Percentiles rank a stretch among this genome's conserved stretches.
These are phyloP conservation scores for Meiosimyza platycephala DNA, from an alignment of 2,888 invertebrate genomes.

Conservation along the genomic window DNA sequence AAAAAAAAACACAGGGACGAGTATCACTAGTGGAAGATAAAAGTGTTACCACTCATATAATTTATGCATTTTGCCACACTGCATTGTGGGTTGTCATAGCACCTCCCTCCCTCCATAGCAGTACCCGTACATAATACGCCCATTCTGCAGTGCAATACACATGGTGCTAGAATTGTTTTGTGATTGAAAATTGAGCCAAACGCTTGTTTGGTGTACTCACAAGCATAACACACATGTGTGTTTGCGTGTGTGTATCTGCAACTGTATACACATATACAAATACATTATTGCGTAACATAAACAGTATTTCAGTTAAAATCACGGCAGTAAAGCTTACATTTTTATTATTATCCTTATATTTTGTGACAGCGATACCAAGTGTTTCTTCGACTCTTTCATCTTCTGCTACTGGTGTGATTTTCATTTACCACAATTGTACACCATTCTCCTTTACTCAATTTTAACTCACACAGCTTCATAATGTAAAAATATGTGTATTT, in stretches of 20 bases:
- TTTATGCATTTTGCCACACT: too few species aligned
- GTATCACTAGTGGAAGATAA: too few species aligned
- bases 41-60: too few species aligned
- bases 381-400: neutral
- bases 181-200: constrained; percentile 11
- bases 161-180: neutral
- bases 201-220: neutral
- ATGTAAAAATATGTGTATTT: neutral
- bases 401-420: too few species aligned
- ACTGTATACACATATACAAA: neutral
- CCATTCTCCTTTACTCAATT: too few species aligned
- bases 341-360: constrained; percentile 25
- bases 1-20: too few species aligned
- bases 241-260: neutral
- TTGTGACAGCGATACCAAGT: constrained; percentile 19
- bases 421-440: neutral
- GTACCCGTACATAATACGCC: too few species aligned
- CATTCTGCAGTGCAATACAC: too few species aligned
- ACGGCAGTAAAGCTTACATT: constrained; percentile 5
- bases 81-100: too few species aligned
- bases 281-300: neutral
- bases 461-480: too few species aligned
- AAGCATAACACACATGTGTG: neutral
- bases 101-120: too few species aligned
- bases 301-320: constrained; percentile 4